Conservation (phyloP, 1,140 invertebrate species). For the Ephestia elutella region DNA sequence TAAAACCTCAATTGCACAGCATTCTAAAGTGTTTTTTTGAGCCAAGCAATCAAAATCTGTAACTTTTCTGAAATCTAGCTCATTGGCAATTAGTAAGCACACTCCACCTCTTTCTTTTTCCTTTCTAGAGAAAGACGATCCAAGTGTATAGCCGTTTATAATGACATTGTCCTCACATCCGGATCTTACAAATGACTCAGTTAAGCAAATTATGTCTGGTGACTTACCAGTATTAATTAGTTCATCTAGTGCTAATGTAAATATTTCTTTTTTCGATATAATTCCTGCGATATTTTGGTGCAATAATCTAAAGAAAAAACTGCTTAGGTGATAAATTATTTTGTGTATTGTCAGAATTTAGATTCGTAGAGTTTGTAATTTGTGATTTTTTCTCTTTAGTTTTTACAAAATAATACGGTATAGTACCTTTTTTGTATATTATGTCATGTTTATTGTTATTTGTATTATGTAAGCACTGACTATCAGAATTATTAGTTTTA, state of each 20-base stretch:
- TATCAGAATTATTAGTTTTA: not conserved
- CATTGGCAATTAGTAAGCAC: slow-evolving; percentile 3
- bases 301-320: slow-evolving; percentile 2
- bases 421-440: not conserved
- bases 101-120: slow-evolving; percentile 7
- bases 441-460: not conserved
- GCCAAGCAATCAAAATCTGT: not conserved
- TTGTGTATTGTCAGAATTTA: not conserved
- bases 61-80: not conserved
- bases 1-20: slow-evolving; percentile 9
- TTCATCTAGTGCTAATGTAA: slow-evolving; percentile 3
- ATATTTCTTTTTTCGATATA: slow-evolving; percentile 4
- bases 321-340: not conserved
- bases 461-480: not conserved
- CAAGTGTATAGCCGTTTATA: not conserved
- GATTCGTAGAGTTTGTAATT: not conserved
- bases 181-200: slow-evolving; percentile 4
- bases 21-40: slow-evolving; percentile 9
- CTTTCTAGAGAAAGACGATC: not conserved
- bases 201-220: slow-evolving; percentile 10
- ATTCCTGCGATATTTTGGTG: slow-evolving; percentile 13
- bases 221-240: not conserved
- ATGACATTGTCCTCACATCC: not conserved
- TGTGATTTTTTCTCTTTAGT: not conserved
- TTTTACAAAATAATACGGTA: not conserved